Evolutionary conservation across 1,140 invertebrate genomes (phyloP).

Genomic region (Ooceraea biroi): DNA sequence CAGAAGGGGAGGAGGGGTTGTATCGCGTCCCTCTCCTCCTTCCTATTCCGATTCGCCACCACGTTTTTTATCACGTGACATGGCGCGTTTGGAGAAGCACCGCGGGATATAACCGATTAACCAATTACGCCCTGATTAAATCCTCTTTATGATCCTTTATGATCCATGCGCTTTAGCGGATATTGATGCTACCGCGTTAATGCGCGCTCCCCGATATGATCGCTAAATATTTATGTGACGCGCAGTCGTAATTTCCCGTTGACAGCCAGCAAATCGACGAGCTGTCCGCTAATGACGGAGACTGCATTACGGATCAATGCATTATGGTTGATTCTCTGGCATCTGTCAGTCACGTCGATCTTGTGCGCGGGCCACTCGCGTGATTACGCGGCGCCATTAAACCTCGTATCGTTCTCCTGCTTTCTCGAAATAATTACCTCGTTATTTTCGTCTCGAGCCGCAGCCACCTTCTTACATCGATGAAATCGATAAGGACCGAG

Average conservation of each 20-base stretch:
- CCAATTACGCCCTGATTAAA: slow-evolving; percentile 62
- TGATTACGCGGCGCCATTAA: background rate
- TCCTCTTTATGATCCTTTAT: slow-evolving; percentile 32
- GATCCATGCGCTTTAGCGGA: slow-evolving; percentile 8
- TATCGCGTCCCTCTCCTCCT: slow-evolving; percentile 33
- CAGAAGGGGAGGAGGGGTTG: background rate
- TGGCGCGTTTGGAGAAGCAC: background rate
- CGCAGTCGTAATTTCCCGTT: slow-evolving; percentile 57
- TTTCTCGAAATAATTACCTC: background rate
- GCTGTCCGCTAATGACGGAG: slow-evolving; percentile 46
- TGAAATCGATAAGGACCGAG: background rate
- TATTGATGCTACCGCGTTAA: slow-evolving; percentile 25
- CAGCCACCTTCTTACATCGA: background rate
- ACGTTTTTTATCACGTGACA: slow-evolving; percentile 46
- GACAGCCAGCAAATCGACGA: slow-evolving; percentile 54
- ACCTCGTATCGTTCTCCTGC: background rate
- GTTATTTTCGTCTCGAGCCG: background rate
- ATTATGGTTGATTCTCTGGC: slow-evolving; percentile 29
- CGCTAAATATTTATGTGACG: slow-evolving; percentile 59
- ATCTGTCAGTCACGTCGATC: slow-evolving; percentile 21
- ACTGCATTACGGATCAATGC: slow-evolving; percentile 53
- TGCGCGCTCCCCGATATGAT: slow-evolving; percentile 42
- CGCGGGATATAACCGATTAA: slow-evolving; percentile 50
- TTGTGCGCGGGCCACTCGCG: background rate
- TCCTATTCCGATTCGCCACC: background rate